Evolutionary conservation across 2,113 vertebrate species (phyloP), one percentile per base, ranked within the genome.

Genomic region (Oryzias curvinotus): DNA sequence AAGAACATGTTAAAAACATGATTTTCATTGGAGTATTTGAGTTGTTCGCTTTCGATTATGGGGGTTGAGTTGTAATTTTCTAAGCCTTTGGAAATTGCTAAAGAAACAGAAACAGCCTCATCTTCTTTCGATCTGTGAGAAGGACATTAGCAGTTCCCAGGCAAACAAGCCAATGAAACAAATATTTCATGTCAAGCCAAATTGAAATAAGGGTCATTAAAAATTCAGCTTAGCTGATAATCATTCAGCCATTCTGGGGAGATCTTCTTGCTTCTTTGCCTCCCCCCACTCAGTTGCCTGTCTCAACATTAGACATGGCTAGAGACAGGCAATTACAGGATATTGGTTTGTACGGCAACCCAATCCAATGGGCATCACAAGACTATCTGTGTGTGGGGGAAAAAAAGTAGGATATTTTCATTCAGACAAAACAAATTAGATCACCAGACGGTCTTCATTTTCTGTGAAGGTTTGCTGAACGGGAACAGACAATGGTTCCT

Each of bases 241-340:
- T 62, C 56, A 13, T 51, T 73, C 28, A 14, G 60, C 67, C 70
- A 58, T 71, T 57, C 75, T 36, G 36, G 36, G 36, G 36, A 36
- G 36, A 36, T 36, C 36, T 36, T 36, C 8, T 36, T 36, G 36
- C 10, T 36, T 7, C 28, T 30, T 30, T 30, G 28, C 12, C 46
- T 7, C 43, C 16, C 55, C 18, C 58, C 44, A 41, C 19, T 25
- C 36, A 47, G 61, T 78, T 64, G 61, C 49, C 60, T 44, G 47
- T 72, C 68, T 74, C 50, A 13, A 70, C 68, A 71, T 47, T 60
- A 58, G 53, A 81, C 76, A 78, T 43, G 73, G 54, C 80, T 65
- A 53, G 47, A 42, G 73, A 68, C 62, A 68, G 52, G 56, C 75
- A 72, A 72, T 74, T 77, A 74, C 62, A 69, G 75, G 42, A 49